These are phyloP conservation scores for Neodiprion fabricii DNA, from an alignment of 1,140 invertebrate species.

Conservation along the genomic window DNA sequence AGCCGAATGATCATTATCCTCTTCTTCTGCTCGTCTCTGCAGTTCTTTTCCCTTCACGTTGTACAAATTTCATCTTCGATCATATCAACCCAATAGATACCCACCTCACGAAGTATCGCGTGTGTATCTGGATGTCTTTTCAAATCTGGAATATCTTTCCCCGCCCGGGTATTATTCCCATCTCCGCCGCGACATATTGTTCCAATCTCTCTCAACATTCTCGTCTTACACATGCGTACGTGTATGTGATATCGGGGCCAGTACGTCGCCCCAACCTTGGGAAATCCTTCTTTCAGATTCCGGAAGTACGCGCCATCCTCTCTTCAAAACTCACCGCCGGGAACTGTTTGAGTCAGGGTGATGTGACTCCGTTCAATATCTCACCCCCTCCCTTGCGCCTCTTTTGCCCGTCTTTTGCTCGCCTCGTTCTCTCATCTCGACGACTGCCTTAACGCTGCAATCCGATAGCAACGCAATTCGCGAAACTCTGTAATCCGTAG, in stretches of 20 bases:
- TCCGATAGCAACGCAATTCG: too few relatives aligned
- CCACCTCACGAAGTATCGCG: too few relatives aligned
- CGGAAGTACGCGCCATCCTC: neutral
- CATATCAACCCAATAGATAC: too few relatives aligned
- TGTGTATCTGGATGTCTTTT: too few relatives aligned
- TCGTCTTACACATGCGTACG: neutral
- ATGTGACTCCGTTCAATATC: neutral
- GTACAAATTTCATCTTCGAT: too few relatives aligned
- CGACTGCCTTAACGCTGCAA: too few relatives aligned
- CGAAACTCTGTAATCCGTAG: neutral
- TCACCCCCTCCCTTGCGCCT: neutral
- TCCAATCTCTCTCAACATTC: neutral
- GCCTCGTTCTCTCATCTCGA: neutral
- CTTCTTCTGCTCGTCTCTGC: neutral
- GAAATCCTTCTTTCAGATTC: neutral
- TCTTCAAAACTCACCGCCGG: neutral
- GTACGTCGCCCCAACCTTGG: neutral
- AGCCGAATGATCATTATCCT: too few relatives aligned
- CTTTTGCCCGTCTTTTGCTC: neutral
- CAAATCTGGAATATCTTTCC: too few relatives aligned
- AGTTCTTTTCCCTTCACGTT: neutral
- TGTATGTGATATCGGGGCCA: too few relatives aligned
- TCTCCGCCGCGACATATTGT: neutral
- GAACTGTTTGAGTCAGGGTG: neutral
- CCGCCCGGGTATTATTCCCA: neutral